Base-by-base conservation (phyloP, 2,888 invertebrate species). In the Pyralis farinalis region DNA sequence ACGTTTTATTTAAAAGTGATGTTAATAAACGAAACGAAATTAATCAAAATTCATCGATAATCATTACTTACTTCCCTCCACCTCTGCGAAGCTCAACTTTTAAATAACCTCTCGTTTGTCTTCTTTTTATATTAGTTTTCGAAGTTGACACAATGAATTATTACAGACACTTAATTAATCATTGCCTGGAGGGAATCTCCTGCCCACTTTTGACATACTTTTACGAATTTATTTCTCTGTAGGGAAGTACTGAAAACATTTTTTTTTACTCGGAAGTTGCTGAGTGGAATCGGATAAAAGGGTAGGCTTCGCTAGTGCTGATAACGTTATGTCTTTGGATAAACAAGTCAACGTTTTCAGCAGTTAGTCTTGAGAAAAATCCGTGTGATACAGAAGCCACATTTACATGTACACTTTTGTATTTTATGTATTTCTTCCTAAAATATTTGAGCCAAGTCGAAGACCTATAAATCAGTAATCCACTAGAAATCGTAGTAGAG, bases 91-190 rank as follows among this genome's bases (percentile, higher is more conserved):
- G n/a, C 34, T 25, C 28, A 37, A 43, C 34, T 42, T 48, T 44
- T 33, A 31, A 40, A 38, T 34, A 43, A 39, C 28, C 29, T 38
- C 36, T 32, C 20, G 28, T 42, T 43, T 41, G 40, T 43, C 42
- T 49, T 42, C n/a, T n/a, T 46, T 50, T 54, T 47, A 43, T 58
- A 63, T 61, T 58, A 64, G 52, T 63, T 59, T 48, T 53, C 49
- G 38, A 46, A 59, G 56, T 55, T 59, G 68, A 63, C 61, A 64
- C 58, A 67, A 66, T 72, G 70, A 72, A 63, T 70, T 70, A 71
- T 71, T 66, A 66, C 58, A 52, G 57, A 55, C 51, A 52, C 53
- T 55, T 68, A 66, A 75, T 77, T 71, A 69, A 68, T 69, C 60
- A 67, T 71, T 58, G 58, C 51, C 51, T 28, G 31, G n/a, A 31